These are phyloP conservation scores for Anas flavirostris DNA, from an alignment of 2,797 vertebrate genomes.

Conservation along the genomic window DNA sequence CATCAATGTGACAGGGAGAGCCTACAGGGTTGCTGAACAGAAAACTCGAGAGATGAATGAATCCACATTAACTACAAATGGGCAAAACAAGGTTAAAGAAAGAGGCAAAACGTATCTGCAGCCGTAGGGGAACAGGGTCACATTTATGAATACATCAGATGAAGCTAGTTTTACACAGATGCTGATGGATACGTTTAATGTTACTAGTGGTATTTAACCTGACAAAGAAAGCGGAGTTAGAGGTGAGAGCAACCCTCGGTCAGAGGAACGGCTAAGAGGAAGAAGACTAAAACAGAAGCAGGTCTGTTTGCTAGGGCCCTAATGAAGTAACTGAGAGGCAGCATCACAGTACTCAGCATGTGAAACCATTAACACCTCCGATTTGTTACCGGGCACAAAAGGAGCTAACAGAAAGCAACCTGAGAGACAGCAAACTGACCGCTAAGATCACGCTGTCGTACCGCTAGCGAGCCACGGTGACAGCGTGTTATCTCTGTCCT, in stretches of 20 bases:
- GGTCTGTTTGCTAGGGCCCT: not conserved
- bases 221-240: not conserved
- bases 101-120: not conserved
- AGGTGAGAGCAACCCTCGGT: not conserved
- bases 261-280: not conserved
- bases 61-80: not conserved
- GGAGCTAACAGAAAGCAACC: not conserved
- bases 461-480: not conserved
- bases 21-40: not conserved
- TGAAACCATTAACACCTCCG: not conserved
- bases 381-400: accelerated
- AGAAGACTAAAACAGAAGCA: not conserved
- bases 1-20: not conserved
- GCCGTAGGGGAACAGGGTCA: not conserved
- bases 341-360: accelerated
- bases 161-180: not conserved
- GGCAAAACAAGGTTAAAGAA: not conserved
- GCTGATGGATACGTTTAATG: not conserved
- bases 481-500: not conserved
- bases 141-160: accelerated
- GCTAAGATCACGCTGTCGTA: not conserved
- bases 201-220: not conserved
- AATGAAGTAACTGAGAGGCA: not conserved
- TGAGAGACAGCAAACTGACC: not conserved
- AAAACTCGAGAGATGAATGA: not conserved